Conservation (phyloP, 2,113 vertebrate species). For the Muntiacus muntjak region DNA sequence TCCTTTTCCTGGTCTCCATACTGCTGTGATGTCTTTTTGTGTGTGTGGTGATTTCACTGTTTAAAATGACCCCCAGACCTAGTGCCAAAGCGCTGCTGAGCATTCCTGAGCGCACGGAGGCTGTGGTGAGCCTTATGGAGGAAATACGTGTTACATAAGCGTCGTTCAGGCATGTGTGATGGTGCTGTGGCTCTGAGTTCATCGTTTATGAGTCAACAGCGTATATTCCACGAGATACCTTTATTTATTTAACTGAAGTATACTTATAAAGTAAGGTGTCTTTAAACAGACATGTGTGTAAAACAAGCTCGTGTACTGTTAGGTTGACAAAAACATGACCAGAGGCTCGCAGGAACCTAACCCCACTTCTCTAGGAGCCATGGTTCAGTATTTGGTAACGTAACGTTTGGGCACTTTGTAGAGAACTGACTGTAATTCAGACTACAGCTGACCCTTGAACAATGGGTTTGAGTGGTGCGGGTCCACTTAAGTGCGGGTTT, state of each 20-base stretch:
- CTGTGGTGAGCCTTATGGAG: fast-evolving
- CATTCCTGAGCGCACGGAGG: fast-evolving
- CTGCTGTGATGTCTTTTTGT: not conserved
- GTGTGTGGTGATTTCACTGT: not conserved
- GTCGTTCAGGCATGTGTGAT: fast-evolving
- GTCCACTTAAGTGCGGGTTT: not conserved
- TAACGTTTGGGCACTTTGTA: not conserved
- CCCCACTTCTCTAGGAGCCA: fast-evolving
- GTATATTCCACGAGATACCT: not conserved
- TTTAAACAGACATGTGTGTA: not conserved
- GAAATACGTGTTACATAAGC: fast-evolving
- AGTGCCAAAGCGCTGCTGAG: fast-evolving
- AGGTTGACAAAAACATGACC: not conserved
- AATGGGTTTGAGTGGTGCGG: too few species aligned
- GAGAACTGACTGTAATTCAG: fast-evolving
- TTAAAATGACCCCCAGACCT: not conserved
- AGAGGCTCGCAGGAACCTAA: not conserved
- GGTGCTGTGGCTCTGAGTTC: not conserved
- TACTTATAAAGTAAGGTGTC: not conserved
- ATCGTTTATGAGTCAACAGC: not conserved
- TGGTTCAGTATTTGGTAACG: fast-evolving
- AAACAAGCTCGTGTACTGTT: not conserved
- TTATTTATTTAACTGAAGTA: not conserved
- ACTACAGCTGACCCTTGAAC: not conserved
- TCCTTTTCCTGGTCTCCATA: fast-evolving